Evolutionary conservation across 1,140 invertebrate species (phyloP).

Genomic region (Polypedilum pembai): DNA sequence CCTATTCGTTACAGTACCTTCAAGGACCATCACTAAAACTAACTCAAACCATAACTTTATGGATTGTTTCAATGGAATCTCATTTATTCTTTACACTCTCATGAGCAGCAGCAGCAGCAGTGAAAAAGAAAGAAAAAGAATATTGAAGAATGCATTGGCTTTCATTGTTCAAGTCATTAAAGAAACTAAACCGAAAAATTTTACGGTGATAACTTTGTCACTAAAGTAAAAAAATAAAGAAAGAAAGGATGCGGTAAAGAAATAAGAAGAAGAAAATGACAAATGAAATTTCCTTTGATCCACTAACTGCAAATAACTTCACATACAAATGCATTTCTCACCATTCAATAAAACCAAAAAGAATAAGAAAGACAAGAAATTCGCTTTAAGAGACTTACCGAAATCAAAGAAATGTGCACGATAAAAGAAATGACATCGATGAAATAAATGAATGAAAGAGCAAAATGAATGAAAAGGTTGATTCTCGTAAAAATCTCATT

Average conservation of each 20-base stretch:
- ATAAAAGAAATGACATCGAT: slow-evolving; percentile 1
- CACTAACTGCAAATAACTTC: slow-evolving; percentile 22
- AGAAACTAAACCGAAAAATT: not conserved
- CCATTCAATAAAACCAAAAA: not conserved
- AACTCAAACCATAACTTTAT: not conserved
- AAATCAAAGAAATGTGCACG: not conserved
- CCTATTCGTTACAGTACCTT: not conserved
- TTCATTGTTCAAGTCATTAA: not conserved
- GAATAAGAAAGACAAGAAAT: not conserved
- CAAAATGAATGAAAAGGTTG: not conserved
- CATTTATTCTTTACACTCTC: not conserved
- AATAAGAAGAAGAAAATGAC: not conserved
- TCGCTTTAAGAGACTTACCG: not conserved
- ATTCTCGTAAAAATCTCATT: slow-evolving; percentile 20
- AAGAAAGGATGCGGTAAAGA: slow-evolving; percentile 9
- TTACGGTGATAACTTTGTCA: slow-evolving; percentile 1
- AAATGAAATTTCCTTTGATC: slow-evolving; percentile 11
- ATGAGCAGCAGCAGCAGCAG: not conserved
- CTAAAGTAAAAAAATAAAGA: not conserved
- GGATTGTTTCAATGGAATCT: not conserved
- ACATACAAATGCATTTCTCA: not conserved
- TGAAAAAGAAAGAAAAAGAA: not conserved
- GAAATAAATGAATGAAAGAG: not conserved
- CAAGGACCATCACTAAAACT: not conserved
- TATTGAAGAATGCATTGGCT: not conserved